Percentiles rank a stretch among this genome's conserved stretches.
Conservation (phyloP, 2,888 invertebrate species). For the Acanthosepion esculentum region DNA sequence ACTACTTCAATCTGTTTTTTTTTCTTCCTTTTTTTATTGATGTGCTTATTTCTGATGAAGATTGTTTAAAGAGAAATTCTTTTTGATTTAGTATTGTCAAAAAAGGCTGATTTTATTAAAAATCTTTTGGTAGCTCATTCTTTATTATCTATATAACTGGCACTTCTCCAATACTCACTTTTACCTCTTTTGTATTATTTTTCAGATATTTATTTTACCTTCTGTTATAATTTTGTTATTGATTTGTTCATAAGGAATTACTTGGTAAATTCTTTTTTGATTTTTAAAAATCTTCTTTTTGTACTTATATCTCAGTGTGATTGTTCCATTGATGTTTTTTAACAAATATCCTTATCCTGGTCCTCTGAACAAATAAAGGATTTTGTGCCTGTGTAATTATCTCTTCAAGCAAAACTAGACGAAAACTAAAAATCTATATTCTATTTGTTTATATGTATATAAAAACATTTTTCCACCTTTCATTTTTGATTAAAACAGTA, state of each 20-base stretch:
- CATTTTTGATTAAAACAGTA: too few species aligned
- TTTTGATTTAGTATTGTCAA: background rate
- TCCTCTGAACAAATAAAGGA: too few species aligned
- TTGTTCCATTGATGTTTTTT: too few species aligned
- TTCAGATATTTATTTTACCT: background rate
- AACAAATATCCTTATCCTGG: too few species aligned
- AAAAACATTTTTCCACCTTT: too few species aligned
- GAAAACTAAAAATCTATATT: too few species aligned
- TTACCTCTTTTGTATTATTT: background rate
- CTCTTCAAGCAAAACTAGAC: too few species aligned
- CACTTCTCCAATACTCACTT: background rate
- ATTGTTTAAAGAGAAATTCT: background rate
- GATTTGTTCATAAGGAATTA: background rate
- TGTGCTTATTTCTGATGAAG: background rate
- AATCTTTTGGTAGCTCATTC: background rate
- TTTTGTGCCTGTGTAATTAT: too few species aligned
- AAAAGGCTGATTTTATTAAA: background rate
- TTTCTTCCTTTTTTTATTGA: background rate
- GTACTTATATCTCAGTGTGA: too few species aligned
- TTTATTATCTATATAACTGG: background rate
- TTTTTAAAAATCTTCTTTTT: too few species aligned
- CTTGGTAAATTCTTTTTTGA: too few species aligned
- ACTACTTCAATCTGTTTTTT: background rate
- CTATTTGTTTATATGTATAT: too few species aligned
- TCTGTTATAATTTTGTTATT: background rate